phyloP scores from a whole-genome alignment of 2,113 vertebrate genomes.

The Oriolus oriolus region DNA sequence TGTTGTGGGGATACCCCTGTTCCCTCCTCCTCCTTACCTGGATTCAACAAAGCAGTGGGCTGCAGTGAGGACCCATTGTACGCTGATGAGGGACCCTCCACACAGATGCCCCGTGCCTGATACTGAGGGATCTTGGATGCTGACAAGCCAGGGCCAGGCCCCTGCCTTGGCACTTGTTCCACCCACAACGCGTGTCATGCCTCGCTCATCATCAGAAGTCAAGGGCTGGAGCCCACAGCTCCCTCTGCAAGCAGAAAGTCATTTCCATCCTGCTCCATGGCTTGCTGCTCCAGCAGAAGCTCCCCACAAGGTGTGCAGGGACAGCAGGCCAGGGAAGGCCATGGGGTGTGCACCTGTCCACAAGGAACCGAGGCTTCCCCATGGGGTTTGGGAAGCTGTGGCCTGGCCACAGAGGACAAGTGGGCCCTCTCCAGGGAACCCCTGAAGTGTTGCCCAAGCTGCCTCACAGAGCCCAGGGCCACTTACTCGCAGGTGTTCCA shows the following conservation, averaged over 20 bases:
- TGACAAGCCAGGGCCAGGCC: background rate
- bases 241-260: background rate
- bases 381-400: accelerated
- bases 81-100: background rate
- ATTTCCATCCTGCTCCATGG: background rate
- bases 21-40: background rate
- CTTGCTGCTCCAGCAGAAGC: background rate
- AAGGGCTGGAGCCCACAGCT: background rate
- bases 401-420: accelerated
- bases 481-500: background rate
- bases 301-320: background rate
- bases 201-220: background rate
- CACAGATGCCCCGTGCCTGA: background rate
- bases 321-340: background rate
- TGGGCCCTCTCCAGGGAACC: background rate
- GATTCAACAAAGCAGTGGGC: background rate
- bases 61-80: background rate
- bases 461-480: background rate
- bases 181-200: background rate
- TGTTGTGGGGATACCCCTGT: background rate
- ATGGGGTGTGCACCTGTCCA: accelerated
- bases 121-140: background rate
- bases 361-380: background rate
- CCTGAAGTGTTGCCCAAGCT: background rate
- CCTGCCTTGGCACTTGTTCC: background rate